These are phyloP conservation scores for Benitochromis conjunctus DNA, from an alignment of 2,113 vertebrate genomes.

Conservation along the genomic window DNA sequence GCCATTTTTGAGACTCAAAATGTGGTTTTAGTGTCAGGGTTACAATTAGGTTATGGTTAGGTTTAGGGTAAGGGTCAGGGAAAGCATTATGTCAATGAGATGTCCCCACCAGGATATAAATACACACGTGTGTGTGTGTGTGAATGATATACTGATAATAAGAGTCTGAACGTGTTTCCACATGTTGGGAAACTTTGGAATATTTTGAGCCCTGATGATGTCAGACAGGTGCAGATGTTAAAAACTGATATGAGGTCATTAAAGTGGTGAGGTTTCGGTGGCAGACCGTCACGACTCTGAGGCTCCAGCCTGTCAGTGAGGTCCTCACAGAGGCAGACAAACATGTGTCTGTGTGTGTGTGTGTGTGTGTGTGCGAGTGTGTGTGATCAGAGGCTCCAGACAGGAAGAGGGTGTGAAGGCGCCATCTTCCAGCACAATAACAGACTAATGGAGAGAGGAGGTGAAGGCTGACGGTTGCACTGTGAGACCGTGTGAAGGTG, in stretches of 20 bases:
- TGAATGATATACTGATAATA: background rate
- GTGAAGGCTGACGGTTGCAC: background rate
- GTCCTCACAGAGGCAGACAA: background rate
- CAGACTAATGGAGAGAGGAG: background rate
- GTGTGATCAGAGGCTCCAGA: conserved; percentile 4
- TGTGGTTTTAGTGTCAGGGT: no score
- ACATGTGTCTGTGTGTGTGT: background rate
- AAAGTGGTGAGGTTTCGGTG: no score
- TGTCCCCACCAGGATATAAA: no score
- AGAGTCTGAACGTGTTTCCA: background rate
- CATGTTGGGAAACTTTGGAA: background rate
- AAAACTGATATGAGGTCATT: background rate
- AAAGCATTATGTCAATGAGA: no score
- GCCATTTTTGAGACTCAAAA: no score
- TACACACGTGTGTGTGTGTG: background rate
- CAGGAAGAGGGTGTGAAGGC: conserved; percentile 27
- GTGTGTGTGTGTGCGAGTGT: background rate
- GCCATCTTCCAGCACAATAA: conserved; percentile 12
- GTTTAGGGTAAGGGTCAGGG: no score
- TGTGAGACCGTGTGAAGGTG: background rate
- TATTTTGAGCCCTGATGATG: background rate
- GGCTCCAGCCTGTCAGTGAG: no score
- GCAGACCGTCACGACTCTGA: background rate
- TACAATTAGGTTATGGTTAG: no score
- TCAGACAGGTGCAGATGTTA: background rate